phyloP scores from a whole-genome alignment of 2,113 vertebrate species.

The Colaptes auratus region DNA sequence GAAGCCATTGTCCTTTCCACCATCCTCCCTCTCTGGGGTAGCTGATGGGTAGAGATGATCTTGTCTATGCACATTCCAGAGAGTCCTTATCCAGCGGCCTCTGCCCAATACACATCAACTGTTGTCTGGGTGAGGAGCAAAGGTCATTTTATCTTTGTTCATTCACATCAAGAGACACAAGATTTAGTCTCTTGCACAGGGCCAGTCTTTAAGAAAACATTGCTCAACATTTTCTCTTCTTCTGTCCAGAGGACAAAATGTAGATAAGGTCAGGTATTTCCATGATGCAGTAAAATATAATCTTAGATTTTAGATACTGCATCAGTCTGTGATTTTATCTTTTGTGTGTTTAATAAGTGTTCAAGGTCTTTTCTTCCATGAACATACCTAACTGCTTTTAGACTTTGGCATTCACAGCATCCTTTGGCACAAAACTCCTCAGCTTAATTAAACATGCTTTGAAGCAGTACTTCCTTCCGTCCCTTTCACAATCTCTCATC shows the following conservation, averaged over 20 bases:
- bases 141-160: too few relatives aligned
- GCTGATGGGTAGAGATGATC: too few relatives aligned
- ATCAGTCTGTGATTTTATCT: constrained; percentile 25
- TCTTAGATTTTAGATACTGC: neutral
- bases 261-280: neutral
- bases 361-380: constrained; percentile 5
- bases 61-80: too few relatives aligned
- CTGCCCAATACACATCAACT: too few relatives aligned
- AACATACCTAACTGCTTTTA: constrained; percentile 43
- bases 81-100: too few relatives aligned
- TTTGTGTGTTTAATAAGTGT: constrained; percentile 2
- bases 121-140: too few relatives aligned
- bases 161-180: too few relatives aligned
- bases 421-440: constrained; percentile 31
- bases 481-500: neutral
- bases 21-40: too few relatives aligned
- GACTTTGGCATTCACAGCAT: constrained; percentile 20
- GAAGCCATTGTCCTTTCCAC: too few relatives aligned
- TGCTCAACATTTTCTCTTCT: neutral
- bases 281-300: neutral
- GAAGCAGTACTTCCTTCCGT: constrained; percentile 4
- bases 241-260: neutral
- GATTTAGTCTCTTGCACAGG: too few relatives aligned
- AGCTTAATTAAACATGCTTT: constrained; percentile 29
- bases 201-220: neutral